Evolutionary conservation across 2,888 invertebrate genomes (phyloP).

Genomic region (Lasiommata megera): DNA sequence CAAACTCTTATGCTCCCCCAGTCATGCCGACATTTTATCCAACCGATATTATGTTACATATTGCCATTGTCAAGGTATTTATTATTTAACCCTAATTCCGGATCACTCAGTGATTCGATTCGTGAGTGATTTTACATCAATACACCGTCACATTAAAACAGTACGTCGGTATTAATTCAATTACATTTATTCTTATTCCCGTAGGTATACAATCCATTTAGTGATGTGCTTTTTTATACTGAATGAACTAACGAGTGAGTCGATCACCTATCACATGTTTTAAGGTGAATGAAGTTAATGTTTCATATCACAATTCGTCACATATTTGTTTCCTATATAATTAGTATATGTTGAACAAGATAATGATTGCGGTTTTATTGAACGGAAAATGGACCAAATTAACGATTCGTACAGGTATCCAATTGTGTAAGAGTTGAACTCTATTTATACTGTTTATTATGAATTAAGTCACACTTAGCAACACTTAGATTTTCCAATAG

Average conservation of each 20-base stretch:
- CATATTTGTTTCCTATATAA: too few relatives aligned
- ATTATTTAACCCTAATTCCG: background rate
- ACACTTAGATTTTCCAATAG: too few relatives aligned
- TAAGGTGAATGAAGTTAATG: too few relatives aligned
- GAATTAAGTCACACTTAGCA: background rate
- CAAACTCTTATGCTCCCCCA: background rate
- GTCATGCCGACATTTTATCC: background rate
- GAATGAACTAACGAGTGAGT: background rate
- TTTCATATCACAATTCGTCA: background rate
- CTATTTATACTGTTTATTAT: background rate
- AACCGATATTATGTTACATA: background rate
- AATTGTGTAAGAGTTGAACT: background rate
- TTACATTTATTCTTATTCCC: too few relatives aligned
- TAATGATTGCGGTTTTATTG: background rate
- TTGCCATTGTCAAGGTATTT: background rate
- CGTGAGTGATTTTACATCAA: too few relatives aligned
- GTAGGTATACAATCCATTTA: background rate
- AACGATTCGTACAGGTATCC: background rate
- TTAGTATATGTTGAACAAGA: background rate
- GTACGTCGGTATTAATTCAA: too few relatives aligned
- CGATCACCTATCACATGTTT: background rate
- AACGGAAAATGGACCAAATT: background rate
- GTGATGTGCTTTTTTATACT: background rate
- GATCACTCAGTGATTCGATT: background rate
- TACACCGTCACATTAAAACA: too few relatives aligned